phyloP scores from a whole-genome alignment of 1,140 invertebrate species.

The Aleiodes sp. region DNA sequence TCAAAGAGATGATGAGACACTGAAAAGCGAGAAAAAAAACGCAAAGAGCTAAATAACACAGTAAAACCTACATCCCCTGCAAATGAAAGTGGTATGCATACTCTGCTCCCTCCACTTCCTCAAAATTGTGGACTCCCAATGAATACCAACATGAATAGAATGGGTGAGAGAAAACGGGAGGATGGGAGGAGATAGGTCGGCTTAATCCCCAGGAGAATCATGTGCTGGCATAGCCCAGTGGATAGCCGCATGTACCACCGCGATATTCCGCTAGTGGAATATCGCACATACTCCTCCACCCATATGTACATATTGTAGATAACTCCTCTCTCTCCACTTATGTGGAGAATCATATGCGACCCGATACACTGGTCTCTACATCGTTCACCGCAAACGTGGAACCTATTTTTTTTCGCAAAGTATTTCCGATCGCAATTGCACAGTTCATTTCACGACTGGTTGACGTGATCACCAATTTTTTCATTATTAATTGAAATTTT shows the following conservation, averaged over 20 bases:
- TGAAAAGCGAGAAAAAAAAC: background rate
- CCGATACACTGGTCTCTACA: too few species aligned
- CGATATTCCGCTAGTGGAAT: conserved; percentile 20
- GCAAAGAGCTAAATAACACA: background rate
- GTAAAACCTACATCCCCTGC: background rate
- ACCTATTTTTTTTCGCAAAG: too few species aligned
- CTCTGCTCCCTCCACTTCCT: background rate
- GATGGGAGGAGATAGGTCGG: background rate
- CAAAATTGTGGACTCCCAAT: conserved; percentile 24
- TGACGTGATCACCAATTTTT: too few species aligned
- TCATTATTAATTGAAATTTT: too few species aligned
- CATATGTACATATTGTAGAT: background rate
- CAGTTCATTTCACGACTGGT: too few species aligned
- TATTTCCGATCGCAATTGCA: too few species aligned
- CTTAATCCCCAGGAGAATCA: conserved; percentile 22
- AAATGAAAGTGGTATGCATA: conserved; percentile 18
- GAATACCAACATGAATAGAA: conserved; percentile 22
- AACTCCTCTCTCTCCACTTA: too few species aligned
- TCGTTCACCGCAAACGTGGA: too few species aligned
- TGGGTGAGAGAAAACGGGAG: background rate
- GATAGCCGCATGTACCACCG: conserved; percentile 21
- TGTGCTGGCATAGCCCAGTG: conserved; percentile 26
- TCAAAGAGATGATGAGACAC: background rate
- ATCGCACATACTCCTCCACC: background rate
- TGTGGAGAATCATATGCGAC: too few species aligned